Evolutionary conservation across 2,113 vertebrate genomes (phyloP), one percentile per base, ranked within the genome.

Genomic region (Tylochromis polylepis): DNA sequence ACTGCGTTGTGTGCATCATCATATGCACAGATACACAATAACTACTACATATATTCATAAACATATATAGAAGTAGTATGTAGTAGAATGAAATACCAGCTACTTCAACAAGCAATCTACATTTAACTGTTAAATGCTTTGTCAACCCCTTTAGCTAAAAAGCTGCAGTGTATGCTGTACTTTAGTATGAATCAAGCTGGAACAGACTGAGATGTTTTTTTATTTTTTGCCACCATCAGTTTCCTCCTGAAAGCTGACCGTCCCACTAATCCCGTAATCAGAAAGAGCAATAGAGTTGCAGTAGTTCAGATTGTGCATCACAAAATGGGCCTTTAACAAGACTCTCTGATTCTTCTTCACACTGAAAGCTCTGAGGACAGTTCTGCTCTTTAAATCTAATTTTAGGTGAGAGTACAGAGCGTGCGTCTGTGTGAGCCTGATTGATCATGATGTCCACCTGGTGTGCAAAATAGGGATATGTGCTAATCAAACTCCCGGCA

Each of bases 401-500:
- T 87, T 62, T 20, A 67, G 85, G 56, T 9, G 16, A 11, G 22
- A 83, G 70, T 20, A 82, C 58, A 58, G 43, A 82, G 84, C 46
- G 41, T 80, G 81, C 81, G 81, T 86, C 84, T 38, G 55, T 49
- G 82, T 87, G 83, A 84, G 87, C 77, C 65, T 87, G 90, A 91
- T 70, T 89, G 85, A 91, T 88, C 1, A 5, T 67, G 59, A 90
- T 85, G 62, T 89, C 83, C 85, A 92, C 87, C 87, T 93, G 87
- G 87, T 59, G 20, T 58, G 62, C 86, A 84, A 89, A 82, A 84
- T 22, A 82, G 59, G 87, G 84, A 86, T 88, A 29, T 87, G 85
- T 83, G 87, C 82, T 92, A 93, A 93, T 92, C 91, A 92, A 93
- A 89, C 34, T 80, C 55, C 43, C 85, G 90, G 88, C 87, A 58